phyloP scores from a whole-genome alignment of 2,888 invertebrate genomes.

The Fragum sueziense region DNA sequence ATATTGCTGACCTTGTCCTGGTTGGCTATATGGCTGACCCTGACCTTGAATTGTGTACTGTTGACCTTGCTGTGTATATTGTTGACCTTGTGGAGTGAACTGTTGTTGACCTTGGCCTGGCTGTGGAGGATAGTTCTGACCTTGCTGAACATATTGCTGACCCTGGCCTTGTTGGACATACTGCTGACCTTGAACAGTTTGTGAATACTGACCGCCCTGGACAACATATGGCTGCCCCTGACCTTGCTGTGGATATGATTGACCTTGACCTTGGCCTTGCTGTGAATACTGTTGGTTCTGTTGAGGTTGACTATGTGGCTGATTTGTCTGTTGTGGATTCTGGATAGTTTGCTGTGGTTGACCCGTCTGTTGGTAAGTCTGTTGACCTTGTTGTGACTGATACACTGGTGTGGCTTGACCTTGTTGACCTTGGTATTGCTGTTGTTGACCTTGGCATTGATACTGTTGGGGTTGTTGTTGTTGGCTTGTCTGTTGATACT shows the following conservation, averaged over 20 bases:
- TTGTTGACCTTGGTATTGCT: background rate
- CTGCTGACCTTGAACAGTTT: conserved; percentile 61
- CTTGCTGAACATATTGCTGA: conserved; percentile 80
- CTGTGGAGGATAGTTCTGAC: conserved; percentile 7
- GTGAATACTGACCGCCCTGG: background rate
- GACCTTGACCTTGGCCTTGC: conserved; percentile 5
- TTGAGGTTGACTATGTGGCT: background rate
- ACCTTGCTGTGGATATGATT: background rate
- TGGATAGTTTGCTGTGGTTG: conserved; percentile 14
- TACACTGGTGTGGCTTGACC: background rate
- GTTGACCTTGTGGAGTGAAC: background rate
- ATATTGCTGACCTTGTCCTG: conserved; percentile 80
- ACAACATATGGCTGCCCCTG: background rate
- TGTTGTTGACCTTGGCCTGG: conserved; percentile 16
- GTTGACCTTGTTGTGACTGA: background rate
- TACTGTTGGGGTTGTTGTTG: background rate
- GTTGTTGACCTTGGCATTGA: background rate
- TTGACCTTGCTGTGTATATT: conserved; percentile 2
- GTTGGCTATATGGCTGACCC: background rate
- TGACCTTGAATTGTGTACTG: conserved; percentile 23
- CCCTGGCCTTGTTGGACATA: conserved; percentile 69
- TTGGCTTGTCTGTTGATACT: background rate
- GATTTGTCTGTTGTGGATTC: background rate
- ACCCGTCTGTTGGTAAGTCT: conserved; percentile 11
- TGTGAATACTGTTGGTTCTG: conserved; percentile 20